Conservation (phyloP, 2,888 invertebrate genomes). For the Cataglyphis albicans region DNA sequence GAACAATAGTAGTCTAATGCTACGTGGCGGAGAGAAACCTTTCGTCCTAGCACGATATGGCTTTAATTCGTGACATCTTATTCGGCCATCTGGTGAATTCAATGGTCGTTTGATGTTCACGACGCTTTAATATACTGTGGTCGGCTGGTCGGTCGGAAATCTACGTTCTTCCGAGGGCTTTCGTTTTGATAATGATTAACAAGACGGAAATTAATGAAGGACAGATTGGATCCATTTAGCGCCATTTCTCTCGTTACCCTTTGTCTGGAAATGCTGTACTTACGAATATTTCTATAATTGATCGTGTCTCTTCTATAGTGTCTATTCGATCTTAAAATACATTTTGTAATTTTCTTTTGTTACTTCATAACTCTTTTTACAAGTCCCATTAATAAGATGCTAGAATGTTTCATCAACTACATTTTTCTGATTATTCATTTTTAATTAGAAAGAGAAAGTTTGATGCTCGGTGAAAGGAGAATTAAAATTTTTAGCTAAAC, state of each 20-base stretch:
- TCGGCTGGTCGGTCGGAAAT: constrained; percentile 48
- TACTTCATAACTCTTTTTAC: constrained; percentile 18
- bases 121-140: constrained; percentile 53
- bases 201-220: constrained; percentile 51
- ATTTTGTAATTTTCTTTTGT: constrained; percentile 26
- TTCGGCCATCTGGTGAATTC: constrained; percentile 49
- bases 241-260: constrained; percentile 55
- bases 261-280: constrained; percentile 44
- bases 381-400: constrained; percentile 1
- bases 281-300: constrained; percentile 51
- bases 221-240: constrained; percentile 53
- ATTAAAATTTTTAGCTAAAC: background rate
- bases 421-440: constrained; percentile 19
- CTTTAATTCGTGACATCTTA: constrained; percentile 59
- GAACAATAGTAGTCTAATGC: constrained; percentile 75
- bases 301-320: constrained; percentile 38
- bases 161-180: constrained; percentile 31
- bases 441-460: constrained; percentile 16
- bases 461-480: background rate
- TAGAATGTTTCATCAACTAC: background rate
- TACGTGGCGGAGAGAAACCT: constrained; percentile 59
- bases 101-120: constrained; percentile 62
- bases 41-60: constrained; percentile 52
- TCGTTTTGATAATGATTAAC: constrained; percentile 44
- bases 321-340: constrained; percentile 29